Base-by-base conservation (phyloP, 2,888 invertebrate species). In the Mylabris sibirica region DNA sequence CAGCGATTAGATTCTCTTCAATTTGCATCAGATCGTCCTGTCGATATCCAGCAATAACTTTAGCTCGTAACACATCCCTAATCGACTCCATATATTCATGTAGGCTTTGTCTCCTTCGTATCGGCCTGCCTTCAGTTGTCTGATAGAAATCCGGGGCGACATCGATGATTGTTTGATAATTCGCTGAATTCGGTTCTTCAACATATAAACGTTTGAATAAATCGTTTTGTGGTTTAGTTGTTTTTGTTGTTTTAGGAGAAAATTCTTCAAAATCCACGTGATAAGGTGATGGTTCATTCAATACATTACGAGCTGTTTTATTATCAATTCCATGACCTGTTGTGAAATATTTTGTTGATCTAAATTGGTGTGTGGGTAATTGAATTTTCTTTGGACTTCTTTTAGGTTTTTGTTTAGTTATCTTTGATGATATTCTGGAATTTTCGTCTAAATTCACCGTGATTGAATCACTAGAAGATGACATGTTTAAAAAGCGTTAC, bases 101-200 rank as follows among this genome's bases (percentile, higher is more conserved):
- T 62, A 88, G 85, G 70, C 89, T 89, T 72, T 90, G 88, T 73
- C 87, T 88, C 75, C 88, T 87, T 63, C 87, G 85, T 30, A 90
- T 85, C 0, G 90, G 88, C 38, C 90, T 86, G 8, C 90, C 90
- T 81, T 88, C 88, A 41, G 91, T 86, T 49, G 89, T 87, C 1
- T 87, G 87, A 79, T 90, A 91, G 81, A 90, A 91, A 72, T 89
- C 87, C 0, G 90, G 89, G 79, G 91, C 90, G 49, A 91, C 86
- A 81, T 91, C 90, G 17, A 89, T 85, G 62, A 91, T 88, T 1
- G 90, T 88, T 73, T 87, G 86, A 34, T 88, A 87, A 70, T 86
- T 86, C 24, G 76, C 76, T 5, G 80, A 69, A 35, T 84, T 83
- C n/a, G 88, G 86, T 74, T 88, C 87, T 79, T 88, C 84, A 26